Evolutionary conservation across 2,888 invertebrate species (phyloP).

Genomic region (Drosophila glabriapex): DNA sequence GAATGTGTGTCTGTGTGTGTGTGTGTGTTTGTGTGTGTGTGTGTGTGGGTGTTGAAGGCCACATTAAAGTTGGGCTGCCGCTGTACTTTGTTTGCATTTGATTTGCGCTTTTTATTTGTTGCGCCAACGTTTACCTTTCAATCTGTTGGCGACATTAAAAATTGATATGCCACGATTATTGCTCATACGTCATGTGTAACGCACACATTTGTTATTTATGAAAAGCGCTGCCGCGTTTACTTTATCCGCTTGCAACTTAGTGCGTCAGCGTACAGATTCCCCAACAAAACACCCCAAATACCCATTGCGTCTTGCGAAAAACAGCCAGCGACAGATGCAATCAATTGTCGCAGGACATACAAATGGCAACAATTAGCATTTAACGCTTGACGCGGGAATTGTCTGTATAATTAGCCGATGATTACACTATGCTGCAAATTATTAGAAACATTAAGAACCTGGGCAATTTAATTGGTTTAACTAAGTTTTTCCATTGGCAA

Average conservation of each 20-base stretch:
- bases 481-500: not conserved
- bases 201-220: conserved; percentile 69
- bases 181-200: conserved; percentile 59
- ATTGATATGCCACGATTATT: conserved; percentile 63
- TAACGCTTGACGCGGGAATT: conserved; percentile 22
- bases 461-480: not conserved
- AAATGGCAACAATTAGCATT: conserved; percentile 36
- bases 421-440: conserved; percentile 22
- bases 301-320: not conserved
- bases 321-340: not conserved
- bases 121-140: conserved; percentile 37
- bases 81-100: conserved; percentile 59
- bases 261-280: not conserved
- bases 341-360: conserved; percentile 16
- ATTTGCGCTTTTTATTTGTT: conserved; percentile 58
- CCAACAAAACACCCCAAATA: not conserved
- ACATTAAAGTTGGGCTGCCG: conserved; percentile 52
- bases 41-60: conserved; percentile 66
- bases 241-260: conserved; percentile 27
- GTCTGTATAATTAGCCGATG: conserved; percentile 23
- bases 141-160: conserved; percentile 61
- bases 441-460: too few species aligned
- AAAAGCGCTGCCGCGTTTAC: conserved; percentile 17
- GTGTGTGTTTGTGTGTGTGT: conserved; percentile 5
- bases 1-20: not conserved